Percentiles rank a stretch among this genome's conserved stretches.
Evolutionary conservation across 2,888 invertebrate species (phyloP).

Genomic region (Gari tellinella): DNA sequence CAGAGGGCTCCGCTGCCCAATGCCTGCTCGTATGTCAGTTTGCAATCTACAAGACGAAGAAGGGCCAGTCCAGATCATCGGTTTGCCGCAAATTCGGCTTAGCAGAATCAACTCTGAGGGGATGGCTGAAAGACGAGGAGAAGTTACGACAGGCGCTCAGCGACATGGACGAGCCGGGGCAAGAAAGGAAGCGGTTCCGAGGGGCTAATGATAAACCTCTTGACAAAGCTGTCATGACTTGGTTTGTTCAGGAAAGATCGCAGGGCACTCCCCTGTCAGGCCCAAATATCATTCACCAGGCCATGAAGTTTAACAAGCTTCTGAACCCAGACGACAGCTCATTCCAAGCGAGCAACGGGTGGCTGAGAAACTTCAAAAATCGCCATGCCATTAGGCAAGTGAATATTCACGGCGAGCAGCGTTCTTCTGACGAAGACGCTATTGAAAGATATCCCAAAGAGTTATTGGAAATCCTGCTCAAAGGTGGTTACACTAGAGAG

Average conservation of each 20-base stretch:
- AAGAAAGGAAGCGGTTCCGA: not conserved
- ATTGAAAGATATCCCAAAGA: no score
- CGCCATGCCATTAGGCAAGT: not conserved
- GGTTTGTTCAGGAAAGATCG: not conserved
- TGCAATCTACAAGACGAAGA: no score
- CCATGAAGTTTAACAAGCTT: not conserved
- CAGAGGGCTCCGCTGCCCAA: no score
- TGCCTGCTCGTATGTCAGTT: no score
- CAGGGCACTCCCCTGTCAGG: not conserved
- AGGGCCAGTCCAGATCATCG: not conserved
- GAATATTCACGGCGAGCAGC: not conserved
- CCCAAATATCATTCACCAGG: not conserved
- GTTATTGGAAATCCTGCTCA: no score
- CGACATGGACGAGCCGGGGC: not conserved
- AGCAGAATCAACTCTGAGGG: not conserved
- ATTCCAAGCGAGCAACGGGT: not conserved
- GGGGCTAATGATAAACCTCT: no score
- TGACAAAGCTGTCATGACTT: not conserved
- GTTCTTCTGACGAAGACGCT: not conserved
- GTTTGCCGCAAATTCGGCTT: not conserved
- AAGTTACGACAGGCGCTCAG: not conserved
- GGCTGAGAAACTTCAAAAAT: not conserved
- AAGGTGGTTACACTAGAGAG: no score
- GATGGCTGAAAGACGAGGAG: conserved; percentile 1
- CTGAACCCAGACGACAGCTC: not conserved